Conservation (phyloP, 2,888 invertebrate species). For the Galerucella calmariensis region DNA sequence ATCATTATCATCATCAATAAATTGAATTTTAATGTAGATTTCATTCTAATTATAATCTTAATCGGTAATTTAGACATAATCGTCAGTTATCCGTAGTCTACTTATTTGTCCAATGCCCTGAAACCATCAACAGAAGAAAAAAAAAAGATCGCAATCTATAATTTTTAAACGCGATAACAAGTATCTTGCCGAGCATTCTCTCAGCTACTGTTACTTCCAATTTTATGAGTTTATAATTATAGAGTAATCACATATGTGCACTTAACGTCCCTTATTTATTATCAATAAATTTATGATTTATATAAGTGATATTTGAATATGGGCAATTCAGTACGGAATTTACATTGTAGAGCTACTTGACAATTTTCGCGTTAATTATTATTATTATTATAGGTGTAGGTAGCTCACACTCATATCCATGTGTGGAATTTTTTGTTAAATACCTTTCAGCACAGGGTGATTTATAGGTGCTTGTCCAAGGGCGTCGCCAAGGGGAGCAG, state of each 20-base stretch:
- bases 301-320: neutral
- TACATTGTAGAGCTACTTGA: neutral
- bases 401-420: too few species aligned
- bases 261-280: slow-evolving; percentile 21
- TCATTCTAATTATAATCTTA: slow-evolving; percentile 20
- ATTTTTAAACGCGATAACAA: slow-evolving; percentile 34
- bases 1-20: slow-evolving; percentile 7
- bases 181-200: slow-evolving; percentile 23
- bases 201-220: slow-evolving; percentile 27
- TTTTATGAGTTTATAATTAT: slow-evolving; percentile 34
- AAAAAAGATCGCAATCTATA: slow-evolving; percentile 28
- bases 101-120: slow-evolving; percentile 18
- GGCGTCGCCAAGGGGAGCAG: too few species aligned
- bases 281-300: slow-evolving; percentile 23
- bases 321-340: neutral
- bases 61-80: slow-evolving; percentile 27
- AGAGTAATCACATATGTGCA: slow-evolving; percentile 14
- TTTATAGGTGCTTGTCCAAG: too few species aligned
- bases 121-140: neutral
- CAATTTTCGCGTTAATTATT: neutral
- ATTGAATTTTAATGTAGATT: slow-evolving; percentile 27
- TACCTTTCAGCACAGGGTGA: too few species aligned
- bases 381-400: too few species aligned
- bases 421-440: too few species aligned
- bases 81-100: slow-evolving; percentile 21